Percentiles rank a stretch among this genome's conserved stretches.
Conservation (phyloP, 1,140 invertebrate species). For the Platyscapa corneri region DNA sequence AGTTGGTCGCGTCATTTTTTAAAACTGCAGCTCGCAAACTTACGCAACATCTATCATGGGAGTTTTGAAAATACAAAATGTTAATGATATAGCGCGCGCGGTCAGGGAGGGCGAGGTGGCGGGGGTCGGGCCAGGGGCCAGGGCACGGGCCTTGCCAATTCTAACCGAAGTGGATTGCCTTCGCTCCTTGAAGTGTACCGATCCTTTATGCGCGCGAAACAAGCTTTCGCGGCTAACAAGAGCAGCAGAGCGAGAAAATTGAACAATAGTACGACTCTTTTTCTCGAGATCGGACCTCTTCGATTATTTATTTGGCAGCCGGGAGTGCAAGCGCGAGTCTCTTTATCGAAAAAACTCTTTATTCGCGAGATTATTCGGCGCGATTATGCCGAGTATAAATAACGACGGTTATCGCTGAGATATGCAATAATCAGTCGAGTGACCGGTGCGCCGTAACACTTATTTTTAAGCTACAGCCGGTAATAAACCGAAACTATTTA, state of each 20-base stretch:
- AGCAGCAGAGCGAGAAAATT: background rate
- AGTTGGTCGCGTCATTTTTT: slow-evolving; percentile 22
- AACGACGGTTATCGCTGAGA: background rate
- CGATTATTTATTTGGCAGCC: no score
- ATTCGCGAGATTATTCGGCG: background rate
- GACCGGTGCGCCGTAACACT: background rate
- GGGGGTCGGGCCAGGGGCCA: no score
- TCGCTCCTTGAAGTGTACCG: background rate
- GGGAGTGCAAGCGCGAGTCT: background rate
- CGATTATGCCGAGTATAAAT: background rate
- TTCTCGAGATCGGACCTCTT: no score
- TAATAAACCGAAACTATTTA: slow-evolving; percentile 4
- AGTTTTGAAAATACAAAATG: background rate
- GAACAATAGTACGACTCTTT: background rate
- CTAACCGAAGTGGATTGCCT: background rate
- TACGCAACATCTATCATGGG: background rate
- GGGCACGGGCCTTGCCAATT: background rate
- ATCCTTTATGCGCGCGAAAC: background rate
- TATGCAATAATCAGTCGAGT: background rate
- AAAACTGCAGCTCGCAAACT: slow-evolving; percentile 12
- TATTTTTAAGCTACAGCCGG: background rate
- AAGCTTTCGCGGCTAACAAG: background rate
- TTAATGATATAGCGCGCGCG: background rate
- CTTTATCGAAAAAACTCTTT: background rate
- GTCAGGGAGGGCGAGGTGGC: no score